Evolutionary conservation across 2,888 invertebrate species (phyloP).

Genomic region (Nezara viridula): DNA sequence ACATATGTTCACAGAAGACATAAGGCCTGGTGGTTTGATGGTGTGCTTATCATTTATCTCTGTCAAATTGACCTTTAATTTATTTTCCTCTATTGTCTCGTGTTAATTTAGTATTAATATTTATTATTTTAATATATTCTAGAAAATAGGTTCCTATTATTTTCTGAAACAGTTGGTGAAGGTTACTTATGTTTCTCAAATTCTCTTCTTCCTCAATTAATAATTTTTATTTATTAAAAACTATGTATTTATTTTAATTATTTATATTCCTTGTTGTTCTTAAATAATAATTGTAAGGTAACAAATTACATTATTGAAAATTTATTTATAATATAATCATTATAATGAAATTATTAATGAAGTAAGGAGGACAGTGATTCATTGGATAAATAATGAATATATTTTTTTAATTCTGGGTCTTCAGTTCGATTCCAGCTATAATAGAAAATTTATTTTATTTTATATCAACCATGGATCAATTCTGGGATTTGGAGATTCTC

Average conservation of each 20-base stretch:
- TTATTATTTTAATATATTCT: constrained; percentile 15
- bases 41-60: neutral
- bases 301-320: neutral
- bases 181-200: constrained; percentile 63
- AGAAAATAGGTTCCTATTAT: neutral
- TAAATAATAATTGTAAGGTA: neutral
- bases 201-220: constrained; percentile 61
- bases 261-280: neutral
- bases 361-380: neutral
- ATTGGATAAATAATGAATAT: too few species aligned
- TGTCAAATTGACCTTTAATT: neutral
- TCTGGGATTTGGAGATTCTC: neutral
- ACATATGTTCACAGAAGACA: neutral
- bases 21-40: constrained; percentile 24
- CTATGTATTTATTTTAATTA: neutral
- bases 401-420: neutral
- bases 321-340: neutral
- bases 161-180: constrained; percentile 59
- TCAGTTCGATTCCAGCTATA: neutral
- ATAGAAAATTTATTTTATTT: neutral
- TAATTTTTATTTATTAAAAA: constrained; percentile 26
- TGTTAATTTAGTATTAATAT: constrained; percentile 9
- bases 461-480: neutral
- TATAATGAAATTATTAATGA: neutral
- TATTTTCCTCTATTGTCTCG: neutral